Conservation (phyloP, 2,888 invertebrate genomes). For the Lucinisca nassula region DNA sequence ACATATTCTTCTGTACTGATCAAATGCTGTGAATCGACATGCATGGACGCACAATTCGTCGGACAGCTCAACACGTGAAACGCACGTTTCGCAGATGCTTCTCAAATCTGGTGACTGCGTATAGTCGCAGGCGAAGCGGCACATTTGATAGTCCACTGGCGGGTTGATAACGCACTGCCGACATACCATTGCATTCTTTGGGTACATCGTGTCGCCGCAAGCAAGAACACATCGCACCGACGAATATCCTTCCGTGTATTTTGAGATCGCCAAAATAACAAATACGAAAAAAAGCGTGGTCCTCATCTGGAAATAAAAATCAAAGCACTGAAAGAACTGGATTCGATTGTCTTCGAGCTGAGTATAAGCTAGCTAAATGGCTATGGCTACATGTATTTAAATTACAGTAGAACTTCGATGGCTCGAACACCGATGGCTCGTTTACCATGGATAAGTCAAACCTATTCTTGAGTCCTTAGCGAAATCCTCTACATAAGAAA, state of each 20-base stretch:
- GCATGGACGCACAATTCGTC: neutral
- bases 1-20: neutral
- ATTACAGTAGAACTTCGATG: no score
- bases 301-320: no score
- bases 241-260: neutral
- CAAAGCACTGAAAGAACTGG: no score
- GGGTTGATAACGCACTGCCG: neutral
- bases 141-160: neutral
- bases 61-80: neutral
- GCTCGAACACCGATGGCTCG: no score
- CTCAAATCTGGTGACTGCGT: neutral
- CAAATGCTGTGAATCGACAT: neutral
- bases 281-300: no score
- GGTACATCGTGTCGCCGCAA: neutral
- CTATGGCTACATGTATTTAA: no score
- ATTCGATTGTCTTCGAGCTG: no score
- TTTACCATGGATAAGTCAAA: no score
- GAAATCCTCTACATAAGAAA: no score
- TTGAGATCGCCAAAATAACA: no score
- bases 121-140: neutral
- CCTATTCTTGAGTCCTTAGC: no score
- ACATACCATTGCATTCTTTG: neutral
- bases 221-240: neutral
- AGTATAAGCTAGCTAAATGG: no score
- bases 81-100: neutral